Evolutionary conservation across 2,797 vertebrate species (phyloP), one percentile per base, ranked within the genome.

Genomic region (Eulemur rubriventer): DNA sequence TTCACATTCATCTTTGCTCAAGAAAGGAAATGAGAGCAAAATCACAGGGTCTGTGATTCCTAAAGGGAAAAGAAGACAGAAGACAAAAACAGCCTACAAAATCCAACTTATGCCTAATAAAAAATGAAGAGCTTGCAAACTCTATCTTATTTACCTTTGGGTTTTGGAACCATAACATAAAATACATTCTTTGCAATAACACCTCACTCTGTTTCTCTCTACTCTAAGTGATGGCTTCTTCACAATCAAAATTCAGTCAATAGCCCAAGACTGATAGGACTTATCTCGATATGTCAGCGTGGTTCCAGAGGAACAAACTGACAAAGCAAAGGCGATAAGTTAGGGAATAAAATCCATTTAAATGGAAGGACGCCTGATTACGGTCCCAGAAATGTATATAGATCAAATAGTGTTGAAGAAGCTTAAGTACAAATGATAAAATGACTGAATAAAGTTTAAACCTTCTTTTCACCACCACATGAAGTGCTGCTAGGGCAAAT

Each of bases 201-300:
- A 97, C 99, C 98, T 98, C 98, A 98, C 98, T 98, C 98, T 98
- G 98, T 98, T 98, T 98, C 98, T 98, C 98, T 98, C 98, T 97
- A 96, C 97, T 97, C 98, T 98, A 98, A 99, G 98, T 98, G 99
- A 99, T 99, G 99, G 99, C 98, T 99, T 99, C 99, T 99, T 99
- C 99, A 98, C 99, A 99, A 98, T 99, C 98, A 99, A 98, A 99
- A 99, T 99, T 99, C 99, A 99, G 99, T 99, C 99, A 99, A 99
- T 98, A 99, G 99, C 98, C 97, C 98, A 98, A 98, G 99, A 98
- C 98, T 99, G 99, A 99, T 99, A 99, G 98, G 99, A 98, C 98
- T 98, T 99, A 99, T 99, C 99, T 99, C 99, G 98, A 98, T 98
- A 98, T 99, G 98, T 99, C 99, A 99, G 98, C 98, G 98, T 97